phyloP scores from a whole-genome alignment of 2,113 vertebrate species.

The Tichodroma muraria region DNA sequence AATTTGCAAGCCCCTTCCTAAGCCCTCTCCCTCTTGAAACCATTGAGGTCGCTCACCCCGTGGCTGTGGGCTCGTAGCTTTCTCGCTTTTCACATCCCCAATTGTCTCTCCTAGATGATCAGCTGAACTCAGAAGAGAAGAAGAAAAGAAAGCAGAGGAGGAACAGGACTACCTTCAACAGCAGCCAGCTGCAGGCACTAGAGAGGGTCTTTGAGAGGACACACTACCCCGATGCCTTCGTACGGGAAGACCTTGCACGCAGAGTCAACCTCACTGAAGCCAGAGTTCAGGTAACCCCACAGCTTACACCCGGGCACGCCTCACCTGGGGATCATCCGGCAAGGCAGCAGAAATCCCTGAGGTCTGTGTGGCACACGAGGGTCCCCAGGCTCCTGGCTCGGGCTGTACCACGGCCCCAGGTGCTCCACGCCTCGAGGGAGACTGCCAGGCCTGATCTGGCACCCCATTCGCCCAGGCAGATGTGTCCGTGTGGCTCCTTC shows the following conservation, averaged over 20 bases:
- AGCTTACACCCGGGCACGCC: background rate
- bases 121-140: slow-evolving; percentile 94
- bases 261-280: slow-evolving; percentile 97
- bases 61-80: background rate
- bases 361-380: background rate
- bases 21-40: background rate
- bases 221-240: slow-evolving; percentile 97
- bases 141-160: slow-evolving; percentile 96
- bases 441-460: background rate
- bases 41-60: fast-evolving
- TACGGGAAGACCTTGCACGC: slow-evolving; percentile 93
- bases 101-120: slow-evolving; percentile 80
- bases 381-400: background rate
- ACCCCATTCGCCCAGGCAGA: background rate
- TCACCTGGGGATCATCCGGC: background rate
- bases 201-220: slow-evolving; percentile 97
- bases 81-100: background rate
- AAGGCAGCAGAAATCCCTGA: background rate
- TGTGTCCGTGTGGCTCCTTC: fast-evolving
- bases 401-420: background rate
- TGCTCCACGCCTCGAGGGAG: too few relatives aligned
- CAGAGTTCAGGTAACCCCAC: slow-evolving; percentile 85
- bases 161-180: slow-evolving; percentile 97
- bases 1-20: background rate
- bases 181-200: slow-evolving; percentile 94